Evolutionary conservation across 2,888 invertebrate genomes (phyloP), one percentile per base, ranked within the genome.

Genomic region (Eupithecia exiguata): DNA sequence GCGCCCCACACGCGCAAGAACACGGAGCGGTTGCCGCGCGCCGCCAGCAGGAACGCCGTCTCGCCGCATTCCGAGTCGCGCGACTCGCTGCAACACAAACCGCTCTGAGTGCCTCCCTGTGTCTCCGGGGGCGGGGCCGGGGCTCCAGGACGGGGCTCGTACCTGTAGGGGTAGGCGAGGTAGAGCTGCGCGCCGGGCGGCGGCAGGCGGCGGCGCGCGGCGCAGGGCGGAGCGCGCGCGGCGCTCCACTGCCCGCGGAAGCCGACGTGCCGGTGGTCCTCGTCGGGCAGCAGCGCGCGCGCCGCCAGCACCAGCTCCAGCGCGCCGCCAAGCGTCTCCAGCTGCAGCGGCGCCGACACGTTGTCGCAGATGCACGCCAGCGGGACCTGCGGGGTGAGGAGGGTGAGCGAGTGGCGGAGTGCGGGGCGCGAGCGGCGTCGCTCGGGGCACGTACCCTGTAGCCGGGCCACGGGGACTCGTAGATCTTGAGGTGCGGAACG

Each of bases 1-100:
- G 96, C 96, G 66, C 98, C 98, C 97, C 97, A 97, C 63, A 97
- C 97, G 79, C 97, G 95, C 74, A 98, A 93, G 87, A 97, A 98
- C 73, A 98, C 95, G 61, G 97, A 97, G 69, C 97, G 96, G 86
- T 97, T 97, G 77, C 96, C 96, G 77, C 97, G 95, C 2, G 97
- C 97, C 86, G 97, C 96, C 72, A 98, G 95, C 78, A 97, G 93
- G 96, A 97, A 98, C 5, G 98, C 97, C 74, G 96, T 91, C 74
- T 96, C 96, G n/a, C 95, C 95, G 89, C 97, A 97, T 81, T 96
- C 95, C n/a, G 95, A 95, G 36, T 75, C 72, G 30, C 61, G 97
- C 73, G 96, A 91, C 71, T 96, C 96, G 25, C 95, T 95, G 89
- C 97, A 63, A 35, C 35, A n/a, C 40, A 35, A 16, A 38, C 46